These are phyloP conservation scores for Pluvianellus socialis DNA, from an alignment of 2,113 vertebrate genomes.

Conservation along the genomic window DNA sequence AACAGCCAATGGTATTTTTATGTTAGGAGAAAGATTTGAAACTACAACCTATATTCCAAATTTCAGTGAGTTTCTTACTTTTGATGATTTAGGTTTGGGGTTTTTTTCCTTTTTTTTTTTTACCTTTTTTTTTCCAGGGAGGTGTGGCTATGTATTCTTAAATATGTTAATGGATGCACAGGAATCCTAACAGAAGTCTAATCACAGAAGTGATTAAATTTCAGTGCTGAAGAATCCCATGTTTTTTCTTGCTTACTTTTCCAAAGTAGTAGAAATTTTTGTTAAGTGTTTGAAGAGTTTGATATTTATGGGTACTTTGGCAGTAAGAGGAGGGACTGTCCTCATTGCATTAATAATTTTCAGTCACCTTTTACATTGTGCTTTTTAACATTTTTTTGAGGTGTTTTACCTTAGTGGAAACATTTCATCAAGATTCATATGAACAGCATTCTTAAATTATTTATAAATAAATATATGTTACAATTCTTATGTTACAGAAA, in stretches of 20 bases:
- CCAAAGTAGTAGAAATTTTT: background rate
- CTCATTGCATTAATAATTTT: background rate
- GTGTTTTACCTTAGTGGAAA: background rate
- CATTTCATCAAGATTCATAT: background rate
- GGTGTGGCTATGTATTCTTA: background rate
- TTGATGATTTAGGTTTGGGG: accelerated
- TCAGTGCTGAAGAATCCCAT: background rate
- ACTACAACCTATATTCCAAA: background rate
- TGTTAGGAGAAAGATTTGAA: background rate
- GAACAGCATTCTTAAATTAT: background rate
- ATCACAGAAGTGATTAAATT: background rate
- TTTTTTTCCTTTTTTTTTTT: background rate
- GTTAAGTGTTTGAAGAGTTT: background rate
- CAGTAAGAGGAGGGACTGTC: background rate
- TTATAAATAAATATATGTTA: background rate
- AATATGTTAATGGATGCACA: background rate
- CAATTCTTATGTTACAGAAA: background rate
- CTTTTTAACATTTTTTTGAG: background rate
- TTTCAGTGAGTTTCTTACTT: background rate
- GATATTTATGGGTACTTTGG: background rate
- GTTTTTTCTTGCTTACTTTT: background rate
- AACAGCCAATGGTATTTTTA: background rate
- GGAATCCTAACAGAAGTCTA: background rate
- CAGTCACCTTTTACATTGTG: background rate
- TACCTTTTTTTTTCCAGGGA: background rate